Conservation (phyloP, 2,797 vertebrate species). For the Urosaurus nigricauda region DNA sequence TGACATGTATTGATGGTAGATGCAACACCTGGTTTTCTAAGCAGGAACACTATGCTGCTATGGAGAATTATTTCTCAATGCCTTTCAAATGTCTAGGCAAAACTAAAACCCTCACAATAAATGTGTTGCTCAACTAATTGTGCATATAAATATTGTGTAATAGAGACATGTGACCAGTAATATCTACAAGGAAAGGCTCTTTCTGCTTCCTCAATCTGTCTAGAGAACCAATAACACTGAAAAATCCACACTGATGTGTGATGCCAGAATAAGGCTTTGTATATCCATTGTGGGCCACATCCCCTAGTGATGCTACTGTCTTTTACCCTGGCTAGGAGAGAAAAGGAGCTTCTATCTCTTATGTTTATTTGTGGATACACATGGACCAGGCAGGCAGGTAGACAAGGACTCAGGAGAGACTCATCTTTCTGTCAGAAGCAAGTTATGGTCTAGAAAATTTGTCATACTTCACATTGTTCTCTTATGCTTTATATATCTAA, state of each 20-base stretch:
- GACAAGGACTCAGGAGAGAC: not conserved
- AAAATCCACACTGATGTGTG: not conserved
- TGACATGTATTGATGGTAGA: too few species aligned
- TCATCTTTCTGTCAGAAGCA: not conserved
- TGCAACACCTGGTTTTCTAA: not conserved
- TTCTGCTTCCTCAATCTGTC: too few species aligned
- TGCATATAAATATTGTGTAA: not conserved
- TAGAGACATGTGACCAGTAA: conserved; percentile 20
- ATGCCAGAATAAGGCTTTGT: conserved; percentile 45
- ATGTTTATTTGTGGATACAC: not conserved
- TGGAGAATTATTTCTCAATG: not conserved
- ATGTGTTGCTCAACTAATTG: conserved; percentile 1
- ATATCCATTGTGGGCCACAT: conserved; percentile 31
- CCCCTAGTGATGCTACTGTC: not conserved
- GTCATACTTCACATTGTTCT: not conserved
- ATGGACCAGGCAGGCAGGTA: not conserved
- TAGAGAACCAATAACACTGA: too few species aligned
- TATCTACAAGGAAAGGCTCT: conserved; percentile 37
- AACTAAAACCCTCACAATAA: conserved; percentile 46
- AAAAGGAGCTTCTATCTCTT: not conserved
- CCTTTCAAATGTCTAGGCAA: conserved; percentile 47
- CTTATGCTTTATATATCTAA: not conserved
- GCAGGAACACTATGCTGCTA: not conserved
- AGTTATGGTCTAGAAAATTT: not conserved
- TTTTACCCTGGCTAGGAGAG: not conserved